These are phyloP conservation scores for Otis tarda DNA, from an alignment of 2,113 vertebrate genomes.

Conservation along the genomic window DNA sequence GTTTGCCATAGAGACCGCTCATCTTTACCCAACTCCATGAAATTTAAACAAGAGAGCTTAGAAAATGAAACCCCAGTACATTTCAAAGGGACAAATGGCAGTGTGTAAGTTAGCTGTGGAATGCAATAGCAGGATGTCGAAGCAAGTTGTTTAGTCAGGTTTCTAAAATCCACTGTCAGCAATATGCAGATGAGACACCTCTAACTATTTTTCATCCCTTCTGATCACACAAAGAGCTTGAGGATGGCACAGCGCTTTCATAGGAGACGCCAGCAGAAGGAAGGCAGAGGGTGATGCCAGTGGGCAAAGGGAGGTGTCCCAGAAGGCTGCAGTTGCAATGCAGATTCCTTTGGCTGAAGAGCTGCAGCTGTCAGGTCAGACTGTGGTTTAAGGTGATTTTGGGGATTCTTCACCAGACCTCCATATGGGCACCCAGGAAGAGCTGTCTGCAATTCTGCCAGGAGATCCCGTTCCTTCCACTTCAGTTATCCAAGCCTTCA, in stretches of 20 bases:
- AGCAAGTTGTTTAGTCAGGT: slow-evolving; percentile 1
- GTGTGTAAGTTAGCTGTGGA: not conserved
- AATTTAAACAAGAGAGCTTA: slow-evolving; percentile 15
- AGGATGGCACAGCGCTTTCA: not conserved
- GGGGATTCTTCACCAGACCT: not conserved
- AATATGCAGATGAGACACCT: not conserved
- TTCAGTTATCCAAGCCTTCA: not conserved
- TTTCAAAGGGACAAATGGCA: not conserved
- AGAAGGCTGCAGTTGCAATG: not conserved
- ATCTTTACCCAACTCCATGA: not conserved
- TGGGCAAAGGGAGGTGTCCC: not conserved
- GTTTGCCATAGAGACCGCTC: not conserved
- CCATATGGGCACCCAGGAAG: not conserved
- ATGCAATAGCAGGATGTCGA: not conserved
- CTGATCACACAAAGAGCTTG: not conserved
- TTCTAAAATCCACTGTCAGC: slow-evolving; percentile 21
- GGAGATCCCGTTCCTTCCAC: not conserved
- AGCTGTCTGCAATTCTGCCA: not conserved
- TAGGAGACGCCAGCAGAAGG: not conserved
- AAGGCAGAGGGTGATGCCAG: not conserved
- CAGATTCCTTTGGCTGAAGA: not conserved
- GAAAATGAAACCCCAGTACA: not conserved
- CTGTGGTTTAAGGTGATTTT: not conserved
- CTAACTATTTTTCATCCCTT: not conserved
- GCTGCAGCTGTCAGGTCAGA: not conserved